These are phyloP conservation scores for Oceanites oceanicus DNA, from an alignment of 2,113 vertebrate genomes.

Conservation along the genomic window DNA sequence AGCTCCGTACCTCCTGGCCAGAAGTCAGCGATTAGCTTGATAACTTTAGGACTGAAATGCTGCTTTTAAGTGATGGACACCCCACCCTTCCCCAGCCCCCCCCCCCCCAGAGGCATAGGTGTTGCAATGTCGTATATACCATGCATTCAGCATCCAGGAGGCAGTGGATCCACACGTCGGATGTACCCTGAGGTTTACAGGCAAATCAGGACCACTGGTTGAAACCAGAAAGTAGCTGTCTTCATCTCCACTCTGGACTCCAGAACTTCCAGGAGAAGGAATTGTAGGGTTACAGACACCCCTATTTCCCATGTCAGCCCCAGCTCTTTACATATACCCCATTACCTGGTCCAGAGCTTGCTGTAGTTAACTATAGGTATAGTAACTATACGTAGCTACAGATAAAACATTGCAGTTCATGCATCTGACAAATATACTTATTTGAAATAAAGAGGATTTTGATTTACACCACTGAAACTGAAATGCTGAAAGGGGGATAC, in stretches of 20 bases:
- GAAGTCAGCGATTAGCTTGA: not conserved
- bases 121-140: not conserved
- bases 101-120: not conserved
- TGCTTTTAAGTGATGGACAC: not conserved
- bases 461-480: not conserved
- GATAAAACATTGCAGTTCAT: not conserved
- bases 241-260: not conserved
- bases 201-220: too few relatives aligned
- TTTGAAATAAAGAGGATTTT: not conserved
- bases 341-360: not conserved
- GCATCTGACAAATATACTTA: not conserved
- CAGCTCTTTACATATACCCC: not conserved
- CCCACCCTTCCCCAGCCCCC: not conserved
- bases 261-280: not conserved
- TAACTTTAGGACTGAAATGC: not conserved
- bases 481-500: not conserved
- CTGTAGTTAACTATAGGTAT: not conserved
- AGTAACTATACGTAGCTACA: not conserved
- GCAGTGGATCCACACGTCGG: fast-evolving
- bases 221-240: not conserved
- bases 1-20: not conserved
- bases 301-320: not conserved
- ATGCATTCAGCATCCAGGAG: not conserved
- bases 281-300: fast-evolving
- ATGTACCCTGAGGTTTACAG: not conserved